Conservation (phyloP, 2,888 invertebrate species). For the Linyphia triangularis region DNA sequence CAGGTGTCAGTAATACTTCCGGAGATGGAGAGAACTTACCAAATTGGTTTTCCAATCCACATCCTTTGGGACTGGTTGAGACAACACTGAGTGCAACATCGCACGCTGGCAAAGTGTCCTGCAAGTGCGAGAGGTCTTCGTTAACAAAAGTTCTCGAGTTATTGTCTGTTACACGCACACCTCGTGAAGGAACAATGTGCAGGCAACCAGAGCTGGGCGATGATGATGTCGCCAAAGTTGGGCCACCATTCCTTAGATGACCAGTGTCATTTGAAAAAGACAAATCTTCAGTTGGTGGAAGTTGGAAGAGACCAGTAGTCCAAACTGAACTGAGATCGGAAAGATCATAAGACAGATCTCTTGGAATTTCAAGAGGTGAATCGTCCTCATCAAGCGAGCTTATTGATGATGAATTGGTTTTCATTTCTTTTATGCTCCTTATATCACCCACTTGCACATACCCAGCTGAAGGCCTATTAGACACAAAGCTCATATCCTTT, state of each 20-base stretch:
- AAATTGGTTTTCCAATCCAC: background rate
- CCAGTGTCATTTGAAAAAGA: background rate
- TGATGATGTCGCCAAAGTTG: background rate
- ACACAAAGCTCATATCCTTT: background rate
- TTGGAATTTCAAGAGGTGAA: background rate
- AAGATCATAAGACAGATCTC: slow-evolving; percentile 7
- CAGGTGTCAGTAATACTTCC: slow-evolving; percentile 43
- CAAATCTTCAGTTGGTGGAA: background rate
- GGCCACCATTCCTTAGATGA: background rate
- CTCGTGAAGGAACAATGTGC: background rate
- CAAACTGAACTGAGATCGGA: slow-evolving; percentile 1
- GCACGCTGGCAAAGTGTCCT: background rate
- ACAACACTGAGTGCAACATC: no score
- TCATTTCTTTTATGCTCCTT: slow-evolving; percentile 7
- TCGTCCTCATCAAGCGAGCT: slow-evolving; percentile 9
- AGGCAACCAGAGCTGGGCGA: slow-evolving; percentile 6
- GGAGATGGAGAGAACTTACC: background rate
- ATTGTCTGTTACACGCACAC: background rate
- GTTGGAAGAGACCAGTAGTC: background rate
- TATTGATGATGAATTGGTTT: background rate
- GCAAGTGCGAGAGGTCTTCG: background rate
- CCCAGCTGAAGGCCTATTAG: slow-evolving; percentile 23
- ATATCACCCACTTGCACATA: slow-evolving; percentile 59
- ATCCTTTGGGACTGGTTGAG: background rate
- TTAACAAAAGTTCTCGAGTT: background rate